Evolutionary conservation across 64 coral and sea anemone genomes (phyloP).

Genomic region (Stichodactyla helianthus): DNA sequence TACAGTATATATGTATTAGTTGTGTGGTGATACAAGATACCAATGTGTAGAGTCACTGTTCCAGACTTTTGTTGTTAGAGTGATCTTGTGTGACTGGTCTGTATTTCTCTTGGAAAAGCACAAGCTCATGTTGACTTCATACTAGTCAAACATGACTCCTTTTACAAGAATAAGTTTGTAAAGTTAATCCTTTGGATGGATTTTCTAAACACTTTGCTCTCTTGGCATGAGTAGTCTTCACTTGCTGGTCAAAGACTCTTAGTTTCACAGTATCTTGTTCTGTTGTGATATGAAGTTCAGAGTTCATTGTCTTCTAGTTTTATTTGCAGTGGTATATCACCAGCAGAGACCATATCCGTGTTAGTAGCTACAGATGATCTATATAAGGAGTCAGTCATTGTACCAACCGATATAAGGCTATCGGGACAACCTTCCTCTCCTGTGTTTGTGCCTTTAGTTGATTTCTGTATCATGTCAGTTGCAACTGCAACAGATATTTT

Average conservation of each 20-base stretch:
- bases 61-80: no score
- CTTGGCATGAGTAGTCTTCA: neutral
- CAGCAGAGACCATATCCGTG: neutral
- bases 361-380: constrained; percentile 69
- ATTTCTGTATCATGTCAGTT: constrained; percentile 75
- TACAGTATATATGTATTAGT: neutral
- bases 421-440: constrained; percentile 31
- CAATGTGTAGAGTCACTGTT: no score
- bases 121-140: neutral
- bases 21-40: neutral
- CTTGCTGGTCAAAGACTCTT: neutral
- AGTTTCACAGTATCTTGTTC: neutral
- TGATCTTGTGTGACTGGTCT: no score
- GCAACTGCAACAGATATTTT: constrained; percentile 71
- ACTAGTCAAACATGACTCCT: neutral
- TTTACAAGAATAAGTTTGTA: neutral
- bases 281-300: neutral
- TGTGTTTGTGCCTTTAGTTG: constrained; percentile 70
- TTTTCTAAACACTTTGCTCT: neutral
- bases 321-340: neutral
- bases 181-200: neutral
- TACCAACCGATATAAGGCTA: constrained; percentile 59
- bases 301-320: neutral
- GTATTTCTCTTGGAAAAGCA: no score
- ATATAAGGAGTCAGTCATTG: constrained; percentile 91